Evolutionary conservation across 2,888 invertebrate genomes (phyloP), one percentile per base, ranked within the genome.

Genomic region (Parnassius smintheus): DNA sequence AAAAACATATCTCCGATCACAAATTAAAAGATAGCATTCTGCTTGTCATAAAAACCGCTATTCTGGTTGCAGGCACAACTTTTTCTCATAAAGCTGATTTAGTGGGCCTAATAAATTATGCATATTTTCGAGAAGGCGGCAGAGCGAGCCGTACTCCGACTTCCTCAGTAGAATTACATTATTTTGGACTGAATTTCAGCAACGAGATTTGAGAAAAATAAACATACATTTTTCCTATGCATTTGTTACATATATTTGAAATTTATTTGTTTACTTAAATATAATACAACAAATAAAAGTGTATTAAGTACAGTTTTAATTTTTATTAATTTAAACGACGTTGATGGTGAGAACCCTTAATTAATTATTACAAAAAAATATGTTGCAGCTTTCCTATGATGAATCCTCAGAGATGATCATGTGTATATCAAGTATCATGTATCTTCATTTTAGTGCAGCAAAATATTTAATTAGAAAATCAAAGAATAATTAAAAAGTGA

Each of bases 141-240:
- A 50, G 54, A 59, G 45, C 62, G 41, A 13, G 25, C 53, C 72
- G 75, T 73, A 75, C 75, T 77, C 80, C 76, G 76, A 80, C 79
- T 81, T 77, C 66, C 69, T 69, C 66, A 63, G 68, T 73, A 70
- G 69, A 78, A 78, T 79, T 82, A 86, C 77, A 80, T 81, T 81
- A 83, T 81, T 82, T 77, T 67, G 76, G 78, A 76, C 80, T 82
- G 77, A 80, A 78, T 77, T 81, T 75, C 75, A 68, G 57, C 25
- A 45, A 44, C 48, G 2, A 44, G 58, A 53, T 75, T 76, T 77
- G 75, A 72, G 75, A 76, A 70, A 72, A 68, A 52, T 12, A 49
- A 49, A 49, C 8, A 13, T 13, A 49, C 1, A 2, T 49, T 9
- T 49, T 49, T 49, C n/a, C 13, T 49, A 8, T 48, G 0, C 9